phyloP scores from a whole-genome alignment of 2,113 vertebrate genomes.

The Dasyprocta punctata region DNA sequence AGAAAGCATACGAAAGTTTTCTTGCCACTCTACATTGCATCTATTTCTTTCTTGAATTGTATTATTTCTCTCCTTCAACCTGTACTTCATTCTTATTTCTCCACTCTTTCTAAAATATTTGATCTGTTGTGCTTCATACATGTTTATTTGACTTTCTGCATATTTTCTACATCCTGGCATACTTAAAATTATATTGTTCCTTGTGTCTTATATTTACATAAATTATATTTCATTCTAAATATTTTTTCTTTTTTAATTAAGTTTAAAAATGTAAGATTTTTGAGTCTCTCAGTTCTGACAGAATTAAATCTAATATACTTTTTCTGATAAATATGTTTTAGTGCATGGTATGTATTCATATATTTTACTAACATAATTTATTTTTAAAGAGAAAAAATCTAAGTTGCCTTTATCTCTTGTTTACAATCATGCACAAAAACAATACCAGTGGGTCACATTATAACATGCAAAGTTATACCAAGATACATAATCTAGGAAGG shows the following conservation, averaged over 20 bases:
- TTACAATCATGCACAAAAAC: background rate
- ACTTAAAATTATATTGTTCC: background rate
- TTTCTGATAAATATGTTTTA: background rate
- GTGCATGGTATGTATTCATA: background rate
- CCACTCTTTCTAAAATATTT: background rate
- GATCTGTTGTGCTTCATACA: background rate
- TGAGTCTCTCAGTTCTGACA: background rate
- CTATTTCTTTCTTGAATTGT: background rate
- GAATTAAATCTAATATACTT: background rate
- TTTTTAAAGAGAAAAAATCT: background rate
- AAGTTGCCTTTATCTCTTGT: background rate
- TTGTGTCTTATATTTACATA: background rate
- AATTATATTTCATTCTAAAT: background rate
- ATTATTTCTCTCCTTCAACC: background rate
- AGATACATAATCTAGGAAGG: background rate
- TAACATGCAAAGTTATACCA: background rate
- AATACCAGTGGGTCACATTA: background rate
- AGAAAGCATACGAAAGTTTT: background rate
- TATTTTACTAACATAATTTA: background rate
- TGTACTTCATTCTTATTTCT: background rate
- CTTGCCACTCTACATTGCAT: background rate
- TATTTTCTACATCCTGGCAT: too few species aligned
- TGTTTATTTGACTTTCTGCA: background rate
- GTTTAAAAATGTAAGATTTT: background rate
- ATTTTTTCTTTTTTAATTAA: background rate